These are phyloP conservation scores for Bombyx huttoni DNA, from an alignment of 2,888 invertebrate genomes.

Conservation along the genomic window DNA sequence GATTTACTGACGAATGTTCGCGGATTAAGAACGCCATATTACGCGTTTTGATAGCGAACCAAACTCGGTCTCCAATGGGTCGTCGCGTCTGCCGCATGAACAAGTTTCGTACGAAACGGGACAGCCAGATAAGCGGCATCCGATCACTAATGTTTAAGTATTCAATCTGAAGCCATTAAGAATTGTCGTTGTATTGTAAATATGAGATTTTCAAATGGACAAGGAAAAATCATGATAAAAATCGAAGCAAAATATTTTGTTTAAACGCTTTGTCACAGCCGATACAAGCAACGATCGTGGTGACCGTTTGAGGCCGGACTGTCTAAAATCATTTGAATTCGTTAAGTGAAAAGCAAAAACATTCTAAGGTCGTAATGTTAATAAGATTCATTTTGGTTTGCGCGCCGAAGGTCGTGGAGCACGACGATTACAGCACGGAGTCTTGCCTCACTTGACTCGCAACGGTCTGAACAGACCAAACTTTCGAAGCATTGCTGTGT, in stretches of 20 bases:
- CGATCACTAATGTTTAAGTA: too few species aligned
- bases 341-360: not conserved
- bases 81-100: too few species aligned
- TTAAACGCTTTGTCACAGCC: not conserved
- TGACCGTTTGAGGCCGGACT: not conserved
- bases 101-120: too few species aligned
- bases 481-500: slow-evolving; percentile 14
- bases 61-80: too few species aligned
- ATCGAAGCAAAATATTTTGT: not conserved
- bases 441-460: slow-evolving; percentile 8
- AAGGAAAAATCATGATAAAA: too few species aligned
- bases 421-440: slow-evolving; percentile 1
- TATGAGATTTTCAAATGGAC: too few species aligned
- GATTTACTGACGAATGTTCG: too few species aligned
- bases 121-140: too few species aligned
- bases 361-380: not conserved
- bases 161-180: too few species aligned
- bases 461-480: slow-evolving; percentile 5
- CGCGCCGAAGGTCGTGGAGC: not conserved
- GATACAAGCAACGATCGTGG: not conserved
- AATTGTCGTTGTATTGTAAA: too few species aligned
- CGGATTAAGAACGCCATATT: too few species aligned
- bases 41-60: too few species aligned
- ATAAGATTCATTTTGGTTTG: not conserved
- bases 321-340: not conserved